These are phyloP conservation scores for Orchesella cincta DNA, from an alignment of 1,140 invertebrate species.

Conservation along the genomic window DNA sequence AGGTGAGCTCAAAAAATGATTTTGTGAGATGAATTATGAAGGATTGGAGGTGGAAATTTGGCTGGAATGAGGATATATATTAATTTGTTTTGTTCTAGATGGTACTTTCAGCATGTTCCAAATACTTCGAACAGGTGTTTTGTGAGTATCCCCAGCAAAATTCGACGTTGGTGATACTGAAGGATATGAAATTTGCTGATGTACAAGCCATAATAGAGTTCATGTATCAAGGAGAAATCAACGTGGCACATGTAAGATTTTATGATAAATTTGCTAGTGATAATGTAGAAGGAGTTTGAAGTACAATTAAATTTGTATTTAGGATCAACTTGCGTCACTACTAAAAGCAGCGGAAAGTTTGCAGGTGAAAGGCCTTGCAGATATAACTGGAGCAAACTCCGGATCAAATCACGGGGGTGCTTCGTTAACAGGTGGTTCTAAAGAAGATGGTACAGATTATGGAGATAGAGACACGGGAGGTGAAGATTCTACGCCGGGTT, in stretches of 20 bases:
- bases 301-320: constrained; percentile 28
- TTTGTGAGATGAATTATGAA: neutral
- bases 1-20: constrained; percentile 61
- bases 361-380: constrained; percentile 82
- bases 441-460: constrained; percentile 52
- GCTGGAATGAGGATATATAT: neutral
- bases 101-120: constrained; percentile 77
- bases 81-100: constrained; percentile 62
- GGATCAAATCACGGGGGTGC: constrained; percentile 35
- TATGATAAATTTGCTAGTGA: neutral
- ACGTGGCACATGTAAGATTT: constrained; percentile 79
- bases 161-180: constrained; percentile 76
- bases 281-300: neutral
- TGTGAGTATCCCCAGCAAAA: constrained; percentile 85
- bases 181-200: constrained; percentile 80
- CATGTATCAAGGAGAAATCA: constrained; percentile 95
- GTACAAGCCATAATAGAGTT: constrained; percentile 86
- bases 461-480: constrained; percentile 40
- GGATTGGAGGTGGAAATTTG: neutral
- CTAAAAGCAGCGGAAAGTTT: constrained; percentile 88
- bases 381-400: constrained; percentile 46
- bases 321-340: constrained; percentile 79
- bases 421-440: constrained; percentile 51
- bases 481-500: constrained; percentile 46
- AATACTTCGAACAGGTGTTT: constrained; percentile 83